Evolutionary conservation across 2,113 vertebrate genomes (phyloP), one percentile per base, ranked within the genome.

Genomic region (Butorides virescens): DNA sequence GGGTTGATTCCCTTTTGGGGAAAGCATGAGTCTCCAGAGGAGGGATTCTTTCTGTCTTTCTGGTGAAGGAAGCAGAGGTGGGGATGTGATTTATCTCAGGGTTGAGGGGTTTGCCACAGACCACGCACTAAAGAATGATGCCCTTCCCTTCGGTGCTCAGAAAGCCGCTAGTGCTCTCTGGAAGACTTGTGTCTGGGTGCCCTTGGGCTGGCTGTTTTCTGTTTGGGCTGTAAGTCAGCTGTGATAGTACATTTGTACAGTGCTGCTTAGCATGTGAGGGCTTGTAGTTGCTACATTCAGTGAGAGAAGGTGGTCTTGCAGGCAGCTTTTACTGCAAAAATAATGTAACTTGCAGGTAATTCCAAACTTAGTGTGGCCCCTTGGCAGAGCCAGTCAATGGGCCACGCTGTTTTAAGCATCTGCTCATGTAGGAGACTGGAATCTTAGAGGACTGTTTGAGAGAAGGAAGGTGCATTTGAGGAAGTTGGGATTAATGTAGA

Each of bases 1-100:
- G 47, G 55, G 25, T 52, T 0, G 0, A 11, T 55, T 87, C 8
- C 10, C 13, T 8, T 26, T 26, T 59, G 61, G 27, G 36, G 22
- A 78, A 65, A 74, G 39, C 37, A 8, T 9, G 15, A 80, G 11
- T 11, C 5, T 71, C 13, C 65, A 44, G 27, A 79, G 25, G 9
- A 79, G 39, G 25, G 32, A 30, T 71, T 78, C 22, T 39, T 78
- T 81, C 15, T 47, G 62, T 29, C 56, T 4, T 75, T 46, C 29
- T 67, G 13, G 11, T 67, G 39, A 81, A 81, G 66, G 59, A 91
- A 84, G n/a, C n/a, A 30, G 67, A 56, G 63, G 26, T 36, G 15
- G 7, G 5, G 29, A 56, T 20, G 10, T 73, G 63, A 49, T 83
- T 37, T 37, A 19, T 52, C 23, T n/a, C 9, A 2, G 29, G 25